Percentiles rank a stretch among this genome's conserved stretches.
These are phyloP conservation scores for Dendrocincla tyrannina DNA, from an alignment of 2,797 vertebrate species.

Conservation along the genomic window DNA sequence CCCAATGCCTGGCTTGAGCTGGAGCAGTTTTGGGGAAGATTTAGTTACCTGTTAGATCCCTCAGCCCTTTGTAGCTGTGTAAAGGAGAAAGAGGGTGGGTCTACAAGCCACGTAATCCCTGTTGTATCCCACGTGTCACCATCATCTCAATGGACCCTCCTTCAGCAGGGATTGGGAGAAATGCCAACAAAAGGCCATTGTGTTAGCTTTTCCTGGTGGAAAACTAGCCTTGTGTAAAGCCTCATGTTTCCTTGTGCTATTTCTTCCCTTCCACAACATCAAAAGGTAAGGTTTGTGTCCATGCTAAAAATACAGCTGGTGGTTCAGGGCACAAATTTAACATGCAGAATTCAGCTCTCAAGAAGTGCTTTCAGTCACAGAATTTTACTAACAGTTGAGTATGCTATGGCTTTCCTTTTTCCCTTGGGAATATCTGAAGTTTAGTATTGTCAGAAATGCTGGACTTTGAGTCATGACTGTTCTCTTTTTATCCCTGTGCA, in stretches of 20 bases:
- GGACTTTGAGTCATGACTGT: not conserved
- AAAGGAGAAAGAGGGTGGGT: not conserved
- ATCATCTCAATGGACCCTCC: not conserved
- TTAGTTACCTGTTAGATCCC: not conserved
- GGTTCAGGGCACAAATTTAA: not conserved
- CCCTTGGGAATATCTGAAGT: not conserved
- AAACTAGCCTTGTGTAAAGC: not conserved
- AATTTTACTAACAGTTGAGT: not conserved
- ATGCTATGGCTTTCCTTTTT: not conserved
- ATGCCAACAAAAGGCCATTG: not conserved
- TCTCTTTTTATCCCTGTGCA: not conserved
- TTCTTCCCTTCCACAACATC: not conserved
- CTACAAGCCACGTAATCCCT: not conserved
- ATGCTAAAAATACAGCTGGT: not conserved
- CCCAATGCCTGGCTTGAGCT: not conserved
- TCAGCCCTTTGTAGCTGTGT: not conserved
- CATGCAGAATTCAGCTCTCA: not conserved
- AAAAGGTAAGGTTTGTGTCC: not conserved
- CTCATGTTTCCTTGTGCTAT: not conserved
- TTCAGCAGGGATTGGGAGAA: not conserved
- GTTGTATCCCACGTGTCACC: not conserved
- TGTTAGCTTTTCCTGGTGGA: not conserved
- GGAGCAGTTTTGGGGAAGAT: not conserved
- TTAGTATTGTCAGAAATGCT: not conserved
- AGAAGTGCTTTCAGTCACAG: not conserved